A percentile compares a stretch with the other conserved stretches of the same genome.
Conservation (phyloP, 2,113 vertebrate genomes). For the Cyprinodon variegatus region DNA sequence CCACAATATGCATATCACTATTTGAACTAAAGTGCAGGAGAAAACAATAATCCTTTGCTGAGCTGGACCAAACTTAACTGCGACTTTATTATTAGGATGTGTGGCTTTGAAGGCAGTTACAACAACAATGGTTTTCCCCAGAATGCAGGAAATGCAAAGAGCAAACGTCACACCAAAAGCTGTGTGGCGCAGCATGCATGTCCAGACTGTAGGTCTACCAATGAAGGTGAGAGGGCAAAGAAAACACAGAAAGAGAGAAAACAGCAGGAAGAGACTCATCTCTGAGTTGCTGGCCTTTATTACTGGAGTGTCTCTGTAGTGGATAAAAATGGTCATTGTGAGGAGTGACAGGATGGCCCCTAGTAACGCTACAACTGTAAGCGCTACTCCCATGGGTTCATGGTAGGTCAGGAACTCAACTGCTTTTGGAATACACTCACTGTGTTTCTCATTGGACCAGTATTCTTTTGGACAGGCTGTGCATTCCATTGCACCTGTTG, state of each 20-base stretch:
- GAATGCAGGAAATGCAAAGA: conserved; percentile 72
- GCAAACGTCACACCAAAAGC: conserved; percentile 62
- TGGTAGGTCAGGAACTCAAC: conserved; percentile 76
- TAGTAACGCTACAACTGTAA: conserved; percentile 63
- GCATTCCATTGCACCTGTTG: conserved; percentile 76
- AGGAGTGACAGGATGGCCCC: conserved; percentile 60
- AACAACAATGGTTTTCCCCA: conserved; percentile 74
- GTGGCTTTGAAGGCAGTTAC: conserved; percentile 74
- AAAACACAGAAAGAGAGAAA: conserved; percentile 74
- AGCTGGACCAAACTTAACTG: conserved; percentile 55
- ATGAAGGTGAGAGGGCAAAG: conserved; percentile 72
- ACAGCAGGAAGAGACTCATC: conserved; percentile 72
- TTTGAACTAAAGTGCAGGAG: conserved; percentile 73
- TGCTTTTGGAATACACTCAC: conserved; percentile 72
- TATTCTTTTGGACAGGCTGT: conserved; percentile 68
- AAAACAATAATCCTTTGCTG: conserved; percentile 75
- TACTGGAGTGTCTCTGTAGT: conserved; percentile 67
- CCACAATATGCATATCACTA: conserved; percentile 77
- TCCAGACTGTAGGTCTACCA: conserved; percentile 70
- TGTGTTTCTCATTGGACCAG: conserved; percentile 75
- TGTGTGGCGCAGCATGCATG: conserved; percentile 74
- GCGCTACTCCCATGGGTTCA: conserved; percentile 73
- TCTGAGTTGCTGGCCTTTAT: conserved; percentile 74
- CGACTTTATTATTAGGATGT: conserved; percentile 53
- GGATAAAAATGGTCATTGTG: conserved; percentile 59